Conservation (phyloP, 2,888 invertebrate species). For the Selenia dentaria region DNA sequence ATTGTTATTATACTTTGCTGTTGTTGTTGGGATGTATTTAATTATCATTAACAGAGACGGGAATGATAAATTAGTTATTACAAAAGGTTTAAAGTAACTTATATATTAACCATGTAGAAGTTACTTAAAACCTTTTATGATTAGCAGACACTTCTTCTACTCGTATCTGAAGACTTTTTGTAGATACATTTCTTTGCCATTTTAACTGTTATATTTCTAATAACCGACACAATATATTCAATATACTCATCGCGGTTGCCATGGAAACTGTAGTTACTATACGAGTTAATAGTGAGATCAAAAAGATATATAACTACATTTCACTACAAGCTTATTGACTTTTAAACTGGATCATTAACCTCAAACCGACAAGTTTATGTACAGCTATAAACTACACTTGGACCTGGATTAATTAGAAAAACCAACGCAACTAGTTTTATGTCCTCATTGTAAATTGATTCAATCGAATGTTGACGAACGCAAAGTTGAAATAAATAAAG, state of each 20-base stretch:
- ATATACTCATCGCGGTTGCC: background rate
- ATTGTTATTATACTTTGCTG: too few species aligned
- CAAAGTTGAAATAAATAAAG: conserved; percentile 3
- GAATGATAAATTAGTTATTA: too few species aligned
- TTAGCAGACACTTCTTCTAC: too few species aligned
- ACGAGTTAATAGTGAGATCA: background rate
- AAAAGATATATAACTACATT: background rate
- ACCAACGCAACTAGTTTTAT: conserved; percentile 16
- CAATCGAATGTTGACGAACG: background rate
- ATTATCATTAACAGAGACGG: too few species aligned
- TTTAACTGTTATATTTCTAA: background rate
- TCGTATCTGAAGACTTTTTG: background rate
- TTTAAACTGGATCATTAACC: conserved; percentile 11
- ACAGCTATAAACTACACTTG: conserved; percentile 11
- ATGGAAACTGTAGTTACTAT: too few species aligned
- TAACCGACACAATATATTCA: too few species aligned
- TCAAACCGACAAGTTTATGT: conserved; percentile 17
- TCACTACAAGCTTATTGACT: background rate
- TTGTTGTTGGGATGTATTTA: too few species aligned
- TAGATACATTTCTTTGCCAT: background rate
- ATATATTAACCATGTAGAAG: too few species aligned
- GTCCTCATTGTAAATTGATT: conserved; percentile 24
- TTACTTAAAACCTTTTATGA: too few species aligned
- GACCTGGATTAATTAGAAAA: conserved; percentile 24
- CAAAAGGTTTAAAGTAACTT: too few species aligned